Conservation (phyloP, 2,888 invertebrate species). For the Netelia inedita region DNA sequence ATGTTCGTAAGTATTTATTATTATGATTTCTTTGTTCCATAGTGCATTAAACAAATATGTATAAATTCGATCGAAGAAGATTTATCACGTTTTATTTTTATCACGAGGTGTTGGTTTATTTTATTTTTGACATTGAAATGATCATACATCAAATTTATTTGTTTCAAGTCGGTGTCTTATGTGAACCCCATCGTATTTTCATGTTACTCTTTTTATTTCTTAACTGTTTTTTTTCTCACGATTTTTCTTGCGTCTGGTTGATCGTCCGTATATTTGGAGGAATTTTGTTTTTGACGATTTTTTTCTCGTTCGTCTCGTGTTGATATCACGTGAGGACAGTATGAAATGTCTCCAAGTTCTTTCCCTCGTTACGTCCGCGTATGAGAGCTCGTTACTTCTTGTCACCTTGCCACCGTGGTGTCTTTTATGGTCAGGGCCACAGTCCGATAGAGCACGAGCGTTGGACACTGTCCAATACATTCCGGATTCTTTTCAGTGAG, state of each 20-base stretch:
- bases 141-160: neutral
- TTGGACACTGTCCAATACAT: slow-evolving; percentile 80
- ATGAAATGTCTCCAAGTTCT: slow-evolving; percentile 23
- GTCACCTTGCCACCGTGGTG: slow-evolving; percentile 80
- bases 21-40: neutral
- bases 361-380: slow-evolving; percentile 28
- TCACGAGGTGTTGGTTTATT: slow-evolving; percentile 9
- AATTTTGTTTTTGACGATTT: neutral
- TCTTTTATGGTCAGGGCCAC: slow-evolving; percentile 82
- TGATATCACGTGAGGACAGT: slow-evolving; percentile 68
- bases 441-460: slow-evolving; percentile 59
- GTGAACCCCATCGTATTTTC: neutral
- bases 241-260: neutral
- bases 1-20: slow-evolving; percentile 79
- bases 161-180: neutral
- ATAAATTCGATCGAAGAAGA: slow-evolving; percentile 14
- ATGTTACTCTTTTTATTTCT: neutral
- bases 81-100: neutral
- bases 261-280: neutral
- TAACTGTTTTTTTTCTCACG: neutral
- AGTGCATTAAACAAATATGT: slow-evolving; percentile 1
- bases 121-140: neutral
- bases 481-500: slow-evolving; percentile 73
- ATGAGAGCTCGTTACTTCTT: slow-evolving; percentile 71
- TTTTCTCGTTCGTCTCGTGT: slow-evolving; percentile 26